Evolutionary conservation across 2,797 vertebrate genomes (phyloP), one percentile per base, ranked within the genome.

Genomic region (Takifugu rubripes): DNA sequence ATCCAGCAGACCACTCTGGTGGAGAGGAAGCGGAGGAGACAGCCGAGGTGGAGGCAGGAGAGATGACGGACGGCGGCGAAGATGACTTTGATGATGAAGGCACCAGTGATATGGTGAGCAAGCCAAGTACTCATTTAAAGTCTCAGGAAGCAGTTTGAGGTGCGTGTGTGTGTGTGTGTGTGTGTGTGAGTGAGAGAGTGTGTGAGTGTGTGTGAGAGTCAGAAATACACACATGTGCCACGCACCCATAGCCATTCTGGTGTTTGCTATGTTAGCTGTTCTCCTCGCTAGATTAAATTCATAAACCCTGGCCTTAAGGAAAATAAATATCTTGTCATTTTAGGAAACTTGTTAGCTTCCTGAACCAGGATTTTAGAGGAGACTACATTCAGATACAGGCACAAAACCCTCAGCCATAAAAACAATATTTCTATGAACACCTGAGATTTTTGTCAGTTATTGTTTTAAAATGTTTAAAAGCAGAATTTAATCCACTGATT

Each of bases 41-140:
- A 56, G 91, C 85, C 46, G 95, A 95, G 84, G 89, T 91, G 55
- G 94, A 95, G 87, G 93, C 92, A 27, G 94, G 94, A 83, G 94
- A 96, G 75, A 93, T 96, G 93, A 95, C 92, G 72, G 94, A 97
- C 73, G 94, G 93, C 59, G 89, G 92, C 54, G 95, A 96, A 73
- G 94, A 96, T 61, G 93, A 95, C 89, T 96, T 93, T 89, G 94
- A 97, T 77, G 94, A 97, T 78, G 94, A 95, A 86, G 94, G 91
- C 79, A 92, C 90, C 82, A 90, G 89, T 67, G 93, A 95, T 83
- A 91, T 95, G 95, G 96, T 98, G 71, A 88, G 84, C 11, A 29
- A 61, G 70, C 56, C 52, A 44, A 60, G 56, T 46, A 25, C 62
- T 26, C 43, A 17, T 72, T 36, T 64, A 21, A 33, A 49, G 54